phyloP scores from a whole-genome alignment of 1,140 invertebrate genomes.

The Pogonognathellus flavescens region DNA sequence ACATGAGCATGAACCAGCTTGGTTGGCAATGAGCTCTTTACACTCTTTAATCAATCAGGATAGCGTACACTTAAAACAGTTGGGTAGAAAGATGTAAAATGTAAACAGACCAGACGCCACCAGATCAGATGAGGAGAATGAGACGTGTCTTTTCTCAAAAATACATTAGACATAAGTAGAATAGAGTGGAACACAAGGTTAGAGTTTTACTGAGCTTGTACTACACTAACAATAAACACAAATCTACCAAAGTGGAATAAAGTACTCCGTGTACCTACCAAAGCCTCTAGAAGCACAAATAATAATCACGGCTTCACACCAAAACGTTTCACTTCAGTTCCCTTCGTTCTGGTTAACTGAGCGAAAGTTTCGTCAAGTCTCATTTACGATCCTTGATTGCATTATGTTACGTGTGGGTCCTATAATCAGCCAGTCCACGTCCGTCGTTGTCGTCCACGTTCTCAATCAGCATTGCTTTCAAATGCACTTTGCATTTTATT shows the following conservation, averaged over 20 bases:
- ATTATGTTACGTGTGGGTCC: background rate
- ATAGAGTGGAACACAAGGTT: no score
- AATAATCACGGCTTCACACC: background rate
- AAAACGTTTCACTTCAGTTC: slow-evolving; percentile 41
- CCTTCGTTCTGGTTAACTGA: slow-evolving; percentile 26
- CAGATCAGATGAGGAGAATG: no score
- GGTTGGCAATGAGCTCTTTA: slow-evolving; percentile 23
- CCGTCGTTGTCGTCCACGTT: no score
- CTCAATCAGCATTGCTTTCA: no score
- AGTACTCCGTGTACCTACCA: background rate
- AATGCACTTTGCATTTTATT: no score
- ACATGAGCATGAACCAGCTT: background rate
- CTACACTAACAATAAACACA: background rate
- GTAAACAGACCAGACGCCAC: background rate
- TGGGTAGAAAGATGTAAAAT: background rate
- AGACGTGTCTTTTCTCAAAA: no score
- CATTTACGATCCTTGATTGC: slow-evolving; percentile 26
- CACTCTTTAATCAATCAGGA: slow-evolving; percentile 26
- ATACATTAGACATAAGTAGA: no score
- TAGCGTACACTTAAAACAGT: slow-evolving; percentile 3
- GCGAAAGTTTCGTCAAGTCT: slow-evolving; percentile 46
- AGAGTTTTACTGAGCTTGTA: no score
- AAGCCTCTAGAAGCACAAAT: background rate
- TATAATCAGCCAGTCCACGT: background rate
- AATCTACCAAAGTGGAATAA: background rate